These are phyloP conservation scores for Ammodytes marinus DNA, from an alignment of 2,113 vertebrate species.

Conservation along the genomic window DNA sequence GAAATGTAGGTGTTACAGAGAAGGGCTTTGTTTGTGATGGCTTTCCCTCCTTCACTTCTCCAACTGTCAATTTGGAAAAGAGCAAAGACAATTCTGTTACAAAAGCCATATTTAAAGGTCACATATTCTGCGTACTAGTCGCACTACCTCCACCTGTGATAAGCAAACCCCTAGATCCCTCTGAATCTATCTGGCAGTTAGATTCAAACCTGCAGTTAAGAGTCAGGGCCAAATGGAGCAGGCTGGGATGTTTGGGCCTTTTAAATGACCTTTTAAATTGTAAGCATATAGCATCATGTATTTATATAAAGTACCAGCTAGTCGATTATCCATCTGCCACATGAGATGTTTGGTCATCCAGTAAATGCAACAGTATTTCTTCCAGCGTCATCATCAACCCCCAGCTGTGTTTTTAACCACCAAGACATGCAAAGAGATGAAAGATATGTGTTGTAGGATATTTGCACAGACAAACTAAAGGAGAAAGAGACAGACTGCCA, in stretches of 20 bases:
- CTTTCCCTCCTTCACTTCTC: neutral
- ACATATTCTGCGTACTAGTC: too few relatives aligned
- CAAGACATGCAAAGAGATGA: neutral
- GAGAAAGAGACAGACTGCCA: neutral
- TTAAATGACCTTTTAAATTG: too few relatives aligned
- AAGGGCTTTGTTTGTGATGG: neutral
- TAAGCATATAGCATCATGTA: too few relatives aligned
- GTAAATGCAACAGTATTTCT: neutral
- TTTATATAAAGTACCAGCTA: neutral
- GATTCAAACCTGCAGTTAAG: too few relatives aligned
- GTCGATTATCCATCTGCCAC: neutral
- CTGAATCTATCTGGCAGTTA: too few relatives aligned
- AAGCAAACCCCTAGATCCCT: too few relatives aligned
- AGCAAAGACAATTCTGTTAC: neutral
- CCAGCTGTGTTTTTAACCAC: neutral
- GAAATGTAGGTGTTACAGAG: conserved; percentile 44
- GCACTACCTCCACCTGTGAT: too few relatives aligned
- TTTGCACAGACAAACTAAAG: neutral
- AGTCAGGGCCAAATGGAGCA: too few relatives aligned
- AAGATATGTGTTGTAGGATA: neutral
- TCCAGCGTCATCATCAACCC: neutral
- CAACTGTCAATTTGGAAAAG: conserved; percentile 8
- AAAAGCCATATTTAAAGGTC: neutral
- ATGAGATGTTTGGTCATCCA: neutral
- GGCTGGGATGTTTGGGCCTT: too few relatives aligned